These are phyloP conservation scores for Caranx melampygus DNA, from an alignment of 2,113 vertebrate species.

Conservation along the genomic window DNA sequence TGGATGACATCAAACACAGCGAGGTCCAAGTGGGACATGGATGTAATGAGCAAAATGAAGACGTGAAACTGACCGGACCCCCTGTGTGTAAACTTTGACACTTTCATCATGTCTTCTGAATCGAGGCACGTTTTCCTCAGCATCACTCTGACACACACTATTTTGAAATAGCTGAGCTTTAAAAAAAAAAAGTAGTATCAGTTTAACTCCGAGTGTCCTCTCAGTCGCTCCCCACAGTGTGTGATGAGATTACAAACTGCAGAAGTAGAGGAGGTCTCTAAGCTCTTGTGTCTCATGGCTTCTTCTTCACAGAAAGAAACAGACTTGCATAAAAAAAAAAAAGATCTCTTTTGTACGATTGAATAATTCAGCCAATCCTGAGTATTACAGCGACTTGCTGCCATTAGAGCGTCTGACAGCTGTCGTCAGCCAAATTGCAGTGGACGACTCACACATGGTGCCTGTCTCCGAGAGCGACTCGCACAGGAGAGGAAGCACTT, in stretches of 20 bases:
- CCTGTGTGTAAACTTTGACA: no score
- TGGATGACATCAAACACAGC: no score
- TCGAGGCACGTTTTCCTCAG: no score
- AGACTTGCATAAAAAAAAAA: neutral
- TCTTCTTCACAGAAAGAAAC: constrained; percentile 3
- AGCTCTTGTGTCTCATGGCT: constrained; percentile 10
- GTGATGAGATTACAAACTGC: constrained; percentile 52
- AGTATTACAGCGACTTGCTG: neutral
- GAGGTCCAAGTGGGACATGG: no score
- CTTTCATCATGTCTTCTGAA: no score
- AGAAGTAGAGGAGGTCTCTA: constrained; percentile 18
- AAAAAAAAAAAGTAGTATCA: no score
- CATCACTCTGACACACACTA: no score
- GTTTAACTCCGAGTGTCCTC: neutral
- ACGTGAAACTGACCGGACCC: no score
- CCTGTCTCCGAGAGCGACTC: constrained; percentile 10
- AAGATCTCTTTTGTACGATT: neutral
- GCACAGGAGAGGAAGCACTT: constrained; percentile 22
- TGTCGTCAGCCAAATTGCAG: constrained; percentile 35
- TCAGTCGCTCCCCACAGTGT: constrained; percentile 25
- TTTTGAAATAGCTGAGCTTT: no score
- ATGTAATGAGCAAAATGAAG: no score
- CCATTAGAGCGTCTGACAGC: constrained; percentile 20
- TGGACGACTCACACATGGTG: constrained; percentile 21
- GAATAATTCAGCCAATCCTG: constrained; percentile 5